These are phyloP conservation scores for Lathronympha strigana DNA, from an alignment of 2,888 invertebrate genomes.

Conservation along the genomic window DNA sequence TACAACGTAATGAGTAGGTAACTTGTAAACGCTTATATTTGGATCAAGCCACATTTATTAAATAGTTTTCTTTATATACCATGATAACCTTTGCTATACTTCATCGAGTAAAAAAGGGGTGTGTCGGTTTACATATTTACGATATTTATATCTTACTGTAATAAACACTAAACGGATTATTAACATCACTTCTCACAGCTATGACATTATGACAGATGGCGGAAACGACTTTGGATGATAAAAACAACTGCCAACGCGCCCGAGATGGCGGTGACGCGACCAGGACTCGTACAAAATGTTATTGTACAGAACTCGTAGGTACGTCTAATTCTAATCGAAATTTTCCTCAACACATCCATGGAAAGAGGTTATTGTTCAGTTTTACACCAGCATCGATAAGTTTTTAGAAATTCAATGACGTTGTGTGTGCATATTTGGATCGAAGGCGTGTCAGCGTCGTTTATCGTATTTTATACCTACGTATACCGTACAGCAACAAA, in stretches of 20 bases:
- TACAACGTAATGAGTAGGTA: too few species aligned
- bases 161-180: conserved; percentile 4
- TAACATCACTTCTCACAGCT: conserved; percentile 20
- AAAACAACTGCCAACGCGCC: conserved; percentile 11
- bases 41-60: too few species aligned
- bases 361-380: neutral
- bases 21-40: too few species aligned
- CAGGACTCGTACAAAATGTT: conserved; percentile 1
- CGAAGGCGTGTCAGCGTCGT: conserved; percentile 34
- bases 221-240: conserved; percentile 21
- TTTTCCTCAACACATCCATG: neutral
- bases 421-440: conserved; percentile 5
- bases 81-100: neutral
- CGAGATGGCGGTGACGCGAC: conserved; percentile 6
- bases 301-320: neutral
- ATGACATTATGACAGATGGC: conserved; percentile 17
- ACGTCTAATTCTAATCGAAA: neutral
- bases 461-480: neutral
- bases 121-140: neutral
- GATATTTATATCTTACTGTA: neutral
- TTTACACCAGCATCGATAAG: neutral
- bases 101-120: neutral
- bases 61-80: too few species aligned
- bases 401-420: conserved; percentile 23
- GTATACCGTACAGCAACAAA: neutral